Percentiles rank a stretch among this genome's conserved stretches.
Conservation (phyloP, 2,797 vertebrate species). For the Trachops cirrhosus region DNA sequence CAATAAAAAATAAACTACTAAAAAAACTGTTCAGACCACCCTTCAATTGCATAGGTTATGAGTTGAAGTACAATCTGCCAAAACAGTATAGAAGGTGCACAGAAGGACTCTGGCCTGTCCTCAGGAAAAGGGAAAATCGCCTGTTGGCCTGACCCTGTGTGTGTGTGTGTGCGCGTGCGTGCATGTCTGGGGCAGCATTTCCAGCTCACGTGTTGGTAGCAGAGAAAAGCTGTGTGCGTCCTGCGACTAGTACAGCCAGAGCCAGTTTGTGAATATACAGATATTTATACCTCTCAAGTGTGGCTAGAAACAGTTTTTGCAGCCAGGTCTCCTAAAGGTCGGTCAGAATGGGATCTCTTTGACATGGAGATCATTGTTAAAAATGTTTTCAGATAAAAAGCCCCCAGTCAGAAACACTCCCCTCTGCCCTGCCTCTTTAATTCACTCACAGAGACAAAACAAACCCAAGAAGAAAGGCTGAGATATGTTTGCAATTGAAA, state of each 20-base stretch:
- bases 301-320: conserved; percentile 76
- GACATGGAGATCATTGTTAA: conserved; percentile 72
- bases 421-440: conserved; percentile 62
- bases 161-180: too few relatives aligned
- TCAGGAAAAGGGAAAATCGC: too few relatives aligned
- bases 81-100: not conserved
- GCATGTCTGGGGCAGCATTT: not conserved
- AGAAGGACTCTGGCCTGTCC: not conserved
- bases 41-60: not conserved
- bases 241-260: not conserved
- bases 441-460: conserved; percentile 82
- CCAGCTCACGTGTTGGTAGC: not conserved
- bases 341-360: conserved; percentile 39
- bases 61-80: not conserved
- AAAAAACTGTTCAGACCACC: not conserved
- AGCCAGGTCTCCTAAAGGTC: conserved; percentile 75
- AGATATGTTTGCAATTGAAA: conserved; percentile 85
- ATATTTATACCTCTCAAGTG: conserved; percentile 71
- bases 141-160: not conserved
- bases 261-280: conserved; percentile 69
- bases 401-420: conserved; percentile 77
- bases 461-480: conserved; percentile 81
- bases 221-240: not conserved
- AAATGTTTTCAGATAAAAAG: conserved; percentile 82
- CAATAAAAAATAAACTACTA: not conserved